phyloP scores from a whole-genome alignment of 2,888 invertebrate genomes.

The Zeuzera pyrina region DNA sequence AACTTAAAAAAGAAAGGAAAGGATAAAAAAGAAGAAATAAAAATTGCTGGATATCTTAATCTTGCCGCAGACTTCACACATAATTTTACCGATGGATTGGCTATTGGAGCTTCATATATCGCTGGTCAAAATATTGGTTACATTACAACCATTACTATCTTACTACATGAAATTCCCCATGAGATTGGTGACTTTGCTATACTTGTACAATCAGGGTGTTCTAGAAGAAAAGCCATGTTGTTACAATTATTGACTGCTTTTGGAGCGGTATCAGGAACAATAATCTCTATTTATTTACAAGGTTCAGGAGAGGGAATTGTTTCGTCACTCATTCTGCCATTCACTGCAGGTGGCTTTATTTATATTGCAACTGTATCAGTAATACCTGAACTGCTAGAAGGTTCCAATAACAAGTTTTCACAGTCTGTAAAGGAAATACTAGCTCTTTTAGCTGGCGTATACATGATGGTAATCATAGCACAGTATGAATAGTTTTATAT shows the following conservation, averaged over 20 bases:
- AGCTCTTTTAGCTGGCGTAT: constrained; percentile 91
- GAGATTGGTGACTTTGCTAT: constrained; percentile 99
- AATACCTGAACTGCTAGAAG: constrained; percentile 95
- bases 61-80: constrained; percentile 98
- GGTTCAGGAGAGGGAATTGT: constrained; percentile 80
- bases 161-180: constrained; percentile 99
- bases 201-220: constrained; percentile 96
- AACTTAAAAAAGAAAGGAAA: constrained; percentile 48
- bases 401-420: constrained; percentile 84
- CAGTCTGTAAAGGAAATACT: constrained; percentile 94
- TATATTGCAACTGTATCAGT: constrained; percentile 99
- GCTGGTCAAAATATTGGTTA: constrained; percentile 91
- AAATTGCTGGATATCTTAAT: constrained; percentile 89
- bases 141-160: constrained; percentile 95
- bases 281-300: constrained; percentile 88
- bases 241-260: constrained; percentile 95
- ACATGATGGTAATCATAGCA: constrained; percentile 96
- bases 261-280: constrained; percentile 94
- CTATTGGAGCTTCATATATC: constrained; percentile 97
- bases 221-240: constrained; percentile 93
- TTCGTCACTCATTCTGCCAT: constrained; percentile 93
- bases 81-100: constrained; percentile 99
- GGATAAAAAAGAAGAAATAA: constrained; percentile 57
- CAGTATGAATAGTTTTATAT: constrained; percentile 59
- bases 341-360: constrained; percentile 99